Conservation (phyloP, 2,113 vertebrate genomes). For the Cyphomyrus discorhynchus region DNA sequence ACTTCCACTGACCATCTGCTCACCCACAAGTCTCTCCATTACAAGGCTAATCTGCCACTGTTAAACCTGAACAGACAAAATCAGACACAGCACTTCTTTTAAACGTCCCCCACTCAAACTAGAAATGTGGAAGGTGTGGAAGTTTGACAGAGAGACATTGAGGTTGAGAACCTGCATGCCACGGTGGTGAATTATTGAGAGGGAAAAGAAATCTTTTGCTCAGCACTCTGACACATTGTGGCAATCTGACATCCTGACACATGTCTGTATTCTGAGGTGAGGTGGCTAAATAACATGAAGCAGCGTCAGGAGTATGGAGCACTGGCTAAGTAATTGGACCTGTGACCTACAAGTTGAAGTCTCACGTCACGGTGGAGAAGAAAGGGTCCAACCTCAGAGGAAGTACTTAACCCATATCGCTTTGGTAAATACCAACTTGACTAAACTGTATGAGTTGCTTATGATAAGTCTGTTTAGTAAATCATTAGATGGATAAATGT, state of each 20-base stretch:
- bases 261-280: not conserved
- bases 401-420: not conserved
- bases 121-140: not conserved
- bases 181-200: not conserved
- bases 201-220: not conserved
- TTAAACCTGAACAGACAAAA: not conserved
- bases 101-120: not conserved
- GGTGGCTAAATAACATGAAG: not conserved
- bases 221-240: not conserved
- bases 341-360: not conserved
- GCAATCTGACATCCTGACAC: not conserved
- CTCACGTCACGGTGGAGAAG: not conserved
- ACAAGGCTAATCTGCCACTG: not conserved
- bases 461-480: not conserved
- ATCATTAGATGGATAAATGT: not conserved
- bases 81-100: not conserved
- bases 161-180: not conserved
- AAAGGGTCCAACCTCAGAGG: too few relatives aligned
- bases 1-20: slow-evolving; percentile 10
- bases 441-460: not conserved
- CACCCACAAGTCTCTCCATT: not conserved
- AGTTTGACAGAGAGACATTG: not conserved
- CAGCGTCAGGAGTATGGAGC: not conserved
- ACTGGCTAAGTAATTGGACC: not conserved
- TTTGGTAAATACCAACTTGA: not conserved